Evolutionary conservation across 1,140 invertebrate species (phyloP).

Genomic region (Meloidogyne exigua): DNA sequence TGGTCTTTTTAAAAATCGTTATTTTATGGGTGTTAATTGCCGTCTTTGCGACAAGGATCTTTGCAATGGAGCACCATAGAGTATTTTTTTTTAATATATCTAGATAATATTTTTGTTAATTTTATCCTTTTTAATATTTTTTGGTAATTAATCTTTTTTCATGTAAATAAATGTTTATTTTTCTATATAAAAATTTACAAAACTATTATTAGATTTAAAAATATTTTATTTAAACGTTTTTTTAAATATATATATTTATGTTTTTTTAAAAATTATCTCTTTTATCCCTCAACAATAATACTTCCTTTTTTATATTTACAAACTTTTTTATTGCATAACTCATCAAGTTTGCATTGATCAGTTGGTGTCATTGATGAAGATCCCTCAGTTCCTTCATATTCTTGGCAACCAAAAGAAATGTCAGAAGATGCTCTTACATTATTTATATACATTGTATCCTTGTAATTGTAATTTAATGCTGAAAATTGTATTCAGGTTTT

Average conservation of each 20-base stretch:
- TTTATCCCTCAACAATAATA: not conserved
- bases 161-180: too few species aligned
- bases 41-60: not conserved
- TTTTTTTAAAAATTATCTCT: too few species aligned
- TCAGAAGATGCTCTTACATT: not conserved
- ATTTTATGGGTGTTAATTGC: not conserved
- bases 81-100: too few species aligned
- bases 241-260: too few species aligned
- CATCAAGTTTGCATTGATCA: not conserved
- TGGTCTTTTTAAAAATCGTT: not conserved
- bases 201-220: too few species aligned
- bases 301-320: constrained; percentile 5
- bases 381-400: not conserved
- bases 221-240: too few species aligned
- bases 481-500: not conserved
- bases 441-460: not conserved
- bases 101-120: too few species aligned
- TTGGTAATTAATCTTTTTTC: too few species aligned
- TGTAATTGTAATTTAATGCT: constrained; percentile 5
- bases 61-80: not conserved
- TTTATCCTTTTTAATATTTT: too few species aligned
- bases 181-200: too few species aligned
- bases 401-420: not conserved
- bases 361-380: not conserved
- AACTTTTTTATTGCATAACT: not conserved